Percentiles rank a stretch among this genome's conserved stretches.
Conservation (phyloP, 2,113 vertebrate genomes). For the Kobus ellipsiprymnus region DNA sequence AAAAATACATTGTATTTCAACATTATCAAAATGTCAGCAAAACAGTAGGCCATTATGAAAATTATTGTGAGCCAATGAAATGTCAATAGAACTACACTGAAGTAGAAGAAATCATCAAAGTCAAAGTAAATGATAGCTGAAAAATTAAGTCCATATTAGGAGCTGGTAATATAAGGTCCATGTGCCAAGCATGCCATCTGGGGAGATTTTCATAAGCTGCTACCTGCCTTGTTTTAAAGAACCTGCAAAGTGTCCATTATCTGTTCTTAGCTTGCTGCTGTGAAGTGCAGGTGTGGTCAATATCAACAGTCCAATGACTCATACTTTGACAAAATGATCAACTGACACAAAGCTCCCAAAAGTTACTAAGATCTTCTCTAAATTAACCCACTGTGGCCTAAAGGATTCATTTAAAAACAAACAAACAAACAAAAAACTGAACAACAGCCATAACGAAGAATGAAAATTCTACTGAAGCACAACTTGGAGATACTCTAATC, state of each 20-base stretch:
- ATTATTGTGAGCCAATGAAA: background rate
- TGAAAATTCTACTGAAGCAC: slow-evolving; percentile 42
- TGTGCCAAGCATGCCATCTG: background rate
- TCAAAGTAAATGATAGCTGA: background rate
- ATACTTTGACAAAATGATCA: background rate
- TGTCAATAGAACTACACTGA: background rate
- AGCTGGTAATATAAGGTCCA: background rate
- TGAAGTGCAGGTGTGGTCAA: background rate
- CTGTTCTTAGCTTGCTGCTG: background rate
- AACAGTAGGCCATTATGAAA: background rate
- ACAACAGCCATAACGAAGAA: background rate
- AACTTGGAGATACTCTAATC: slow-evolving; percentile 24
- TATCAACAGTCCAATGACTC: background rate
- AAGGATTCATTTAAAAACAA: background rate
- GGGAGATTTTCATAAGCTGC: background rate
- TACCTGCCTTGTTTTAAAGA: background rate
- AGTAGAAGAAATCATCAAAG: background rate
- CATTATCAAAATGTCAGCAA: background rate
- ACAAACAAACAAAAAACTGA: background rate
- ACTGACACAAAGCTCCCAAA: background rate
- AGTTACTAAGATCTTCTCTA: background rate
- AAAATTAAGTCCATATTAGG: background rate
- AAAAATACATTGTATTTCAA: background rate
- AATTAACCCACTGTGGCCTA: background rate
- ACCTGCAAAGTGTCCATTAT: background rate